Percentiles rank a stretch among this genome's conserved stretches.
Evolutionary conservation across 2,888 invertebrate species (phyloP).

Genomic region (Theodoxus fluviatilis): DNA sequence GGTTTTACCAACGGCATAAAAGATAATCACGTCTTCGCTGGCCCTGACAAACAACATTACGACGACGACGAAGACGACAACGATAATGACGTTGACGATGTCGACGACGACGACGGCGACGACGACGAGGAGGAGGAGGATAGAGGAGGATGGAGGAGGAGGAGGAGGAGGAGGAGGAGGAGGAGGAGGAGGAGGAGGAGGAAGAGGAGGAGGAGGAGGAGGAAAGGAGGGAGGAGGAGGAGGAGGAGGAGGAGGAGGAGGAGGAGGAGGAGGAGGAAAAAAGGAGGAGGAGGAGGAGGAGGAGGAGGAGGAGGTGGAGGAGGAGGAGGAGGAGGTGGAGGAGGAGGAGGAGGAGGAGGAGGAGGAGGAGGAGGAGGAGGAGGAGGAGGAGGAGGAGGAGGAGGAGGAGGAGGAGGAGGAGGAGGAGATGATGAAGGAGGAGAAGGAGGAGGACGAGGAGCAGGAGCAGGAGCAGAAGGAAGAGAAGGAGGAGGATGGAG

Average conservation of each 20-base stretch:
- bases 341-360: neutral
- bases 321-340: conserved; percentile 5
- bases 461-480: neutral
- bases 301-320: neutral
- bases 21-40: neutral
- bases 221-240: neutral
- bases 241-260: conserved; percentile 16
- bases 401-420: neutral
- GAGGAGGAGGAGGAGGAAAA: neutral
- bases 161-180: neutral
- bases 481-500: neutral
- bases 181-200: neutral
- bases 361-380: neutral
- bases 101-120: neutral
- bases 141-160: neutral
- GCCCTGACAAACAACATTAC: neutral
- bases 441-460: conserved; percentile 5
- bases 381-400: conserved; percentile 5
- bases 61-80: conserved; percentile 18
- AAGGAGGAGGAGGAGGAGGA: neutral
- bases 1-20: too few relatives aligned
- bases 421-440: neutral
- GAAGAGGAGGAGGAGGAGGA: neutral
- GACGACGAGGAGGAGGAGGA: neutral
- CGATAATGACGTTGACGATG: neutral